Percentiles rank a stretch among this genome's conserved stretches.
These are phyloP conservation scores for Lapara coniferarum DNA, from an alignment of 2,888 invertebrate species.

Conservation along the genomic window DNA sequence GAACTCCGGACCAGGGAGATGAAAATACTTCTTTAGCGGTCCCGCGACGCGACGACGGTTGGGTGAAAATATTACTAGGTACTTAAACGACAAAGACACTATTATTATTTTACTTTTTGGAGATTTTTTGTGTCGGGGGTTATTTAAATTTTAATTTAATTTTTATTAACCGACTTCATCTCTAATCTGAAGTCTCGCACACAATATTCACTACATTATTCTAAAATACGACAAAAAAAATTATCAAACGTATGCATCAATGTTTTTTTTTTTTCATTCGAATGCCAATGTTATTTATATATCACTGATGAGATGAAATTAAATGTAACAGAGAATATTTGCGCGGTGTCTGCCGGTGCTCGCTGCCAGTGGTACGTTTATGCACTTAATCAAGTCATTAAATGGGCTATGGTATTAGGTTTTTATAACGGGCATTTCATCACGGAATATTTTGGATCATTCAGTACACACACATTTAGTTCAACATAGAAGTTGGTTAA, in stretches of 20 bases:
- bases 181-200: no score
- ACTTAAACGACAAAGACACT: no score
- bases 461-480: constrained; percentile 15
- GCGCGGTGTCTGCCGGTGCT: constrained; percentile 26
- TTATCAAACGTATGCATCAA: background rate
- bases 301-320: constrained; percentile 37
- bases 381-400: constrained; percentile 27
- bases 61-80: no score
- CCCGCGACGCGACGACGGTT: no score
- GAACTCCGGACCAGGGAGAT: no score
- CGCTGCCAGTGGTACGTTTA: constrained; percentile 25
- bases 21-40: no score
- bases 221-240: background rate
- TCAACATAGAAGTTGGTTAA: background rate
- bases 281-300: constrained; percentile 37
- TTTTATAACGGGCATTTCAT: constrained; percentile 17
- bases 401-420: constrained; percentile 22
- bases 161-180: no score
- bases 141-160: no score
- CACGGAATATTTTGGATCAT: constrained; percentile 1
- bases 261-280: constrained; percentile 11
- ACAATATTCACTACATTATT: no score
- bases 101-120: no score
- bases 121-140: no score
- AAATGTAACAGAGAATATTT: constrained; percentile 34